Percentiles rank a stretch among this genome's conserved stretches.
These are phyloP conservation scores for Myotis brandtii DNA, from an alignment of 2,113 vertebrate genomes.

Conservation along the genomic window DNA sequence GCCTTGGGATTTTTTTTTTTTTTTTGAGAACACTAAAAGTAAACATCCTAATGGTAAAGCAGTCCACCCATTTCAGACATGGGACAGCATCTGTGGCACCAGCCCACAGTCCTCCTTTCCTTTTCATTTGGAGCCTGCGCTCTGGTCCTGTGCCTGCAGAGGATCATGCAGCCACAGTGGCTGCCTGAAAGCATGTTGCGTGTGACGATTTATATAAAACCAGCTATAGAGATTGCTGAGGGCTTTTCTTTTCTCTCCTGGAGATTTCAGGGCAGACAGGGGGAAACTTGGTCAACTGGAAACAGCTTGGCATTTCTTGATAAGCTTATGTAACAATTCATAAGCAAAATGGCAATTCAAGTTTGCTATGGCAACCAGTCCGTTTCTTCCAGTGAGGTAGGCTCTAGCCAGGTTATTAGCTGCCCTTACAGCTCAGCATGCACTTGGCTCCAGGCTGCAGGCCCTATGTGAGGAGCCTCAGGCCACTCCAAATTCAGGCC, in stretches of 20 bases:
- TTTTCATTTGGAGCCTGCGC: accelerated
- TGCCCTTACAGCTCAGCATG: background rate
- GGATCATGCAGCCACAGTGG: background rate
- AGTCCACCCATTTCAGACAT: background rate
- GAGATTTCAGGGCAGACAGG: background rate
- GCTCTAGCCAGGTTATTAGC: background rate
- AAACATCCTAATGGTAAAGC: background rate
- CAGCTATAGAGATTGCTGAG: background rate
- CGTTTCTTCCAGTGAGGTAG: background rate
- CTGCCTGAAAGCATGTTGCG: background rate
- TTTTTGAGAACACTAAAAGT: background rate
- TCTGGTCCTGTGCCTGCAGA: background rate
- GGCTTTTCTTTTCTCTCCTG: background rate
- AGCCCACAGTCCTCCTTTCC: background rate
- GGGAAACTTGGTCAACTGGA: background rate
- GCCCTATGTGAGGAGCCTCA: background rate
- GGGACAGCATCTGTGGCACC: no score
- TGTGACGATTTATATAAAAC: background rate
- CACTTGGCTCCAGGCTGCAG: background rate
- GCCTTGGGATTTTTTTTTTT: background rate
- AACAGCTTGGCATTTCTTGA: constrained; percentile 34
- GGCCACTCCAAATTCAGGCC: background rate
- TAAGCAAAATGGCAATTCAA: background rate
- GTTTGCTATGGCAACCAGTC: constrained; percentile 24
- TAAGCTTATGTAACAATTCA: background rate